Evolutionary conservation across 1,140 invertebrate genomes (phyloP).

Genomic region (Platorchestia sp.): DNA sequence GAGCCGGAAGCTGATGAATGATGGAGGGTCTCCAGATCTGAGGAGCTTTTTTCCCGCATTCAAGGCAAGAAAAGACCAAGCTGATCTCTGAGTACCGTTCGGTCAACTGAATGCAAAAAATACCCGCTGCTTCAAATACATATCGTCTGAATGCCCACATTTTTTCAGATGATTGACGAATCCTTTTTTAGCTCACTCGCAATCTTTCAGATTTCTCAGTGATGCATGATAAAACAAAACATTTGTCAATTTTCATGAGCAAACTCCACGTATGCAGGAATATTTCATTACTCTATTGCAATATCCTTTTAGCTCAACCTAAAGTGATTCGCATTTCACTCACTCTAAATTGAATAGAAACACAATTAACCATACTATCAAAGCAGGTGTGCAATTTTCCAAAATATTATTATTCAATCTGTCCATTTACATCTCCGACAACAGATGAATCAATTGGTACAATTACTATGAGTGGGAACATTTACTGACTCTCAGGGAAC

Average conservation of each 20-base stretch:
- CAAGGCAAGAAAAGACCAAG: neutral
- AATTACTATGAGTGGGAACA: neutral
- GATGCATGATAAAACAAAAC: neutral
- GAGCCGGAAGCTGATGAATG: constrained; percentile 44
- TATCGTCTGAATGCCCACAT: neutral
- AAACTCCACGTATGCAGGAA: neutral
- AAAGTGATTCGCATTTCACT: neutral
- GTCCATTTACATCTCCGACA: neutral
- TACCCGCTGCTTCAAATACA: neutral
- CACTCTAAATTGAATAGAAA: neutral
- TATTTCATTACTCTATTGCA: neutral
- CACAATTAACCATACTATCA: neutral
- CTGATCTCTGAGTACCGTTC: constrained; percentile 27
- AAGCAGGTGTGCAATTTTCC: neutral
- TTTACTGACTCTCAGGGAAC: neutral
- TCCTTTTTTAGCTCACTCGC: neutral
- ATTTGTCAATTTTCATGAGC: neutral
- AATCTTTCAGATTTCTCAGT: neutral
- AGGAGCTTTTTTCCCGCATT: neutral
- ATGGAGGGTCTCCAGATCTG: constrained; percentile 22
- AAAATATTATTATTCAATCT: neutral
- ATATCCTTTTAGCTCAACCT: neutral
- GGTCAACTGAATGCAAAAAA: constrained; percentile 13
- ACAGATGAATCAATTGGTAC: neutral
- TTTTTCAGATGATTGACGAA: neutral